Base-by-base conservation (phyloP, 2,797 vertebrate species). In the Sebastes umbrosus region DNA sequence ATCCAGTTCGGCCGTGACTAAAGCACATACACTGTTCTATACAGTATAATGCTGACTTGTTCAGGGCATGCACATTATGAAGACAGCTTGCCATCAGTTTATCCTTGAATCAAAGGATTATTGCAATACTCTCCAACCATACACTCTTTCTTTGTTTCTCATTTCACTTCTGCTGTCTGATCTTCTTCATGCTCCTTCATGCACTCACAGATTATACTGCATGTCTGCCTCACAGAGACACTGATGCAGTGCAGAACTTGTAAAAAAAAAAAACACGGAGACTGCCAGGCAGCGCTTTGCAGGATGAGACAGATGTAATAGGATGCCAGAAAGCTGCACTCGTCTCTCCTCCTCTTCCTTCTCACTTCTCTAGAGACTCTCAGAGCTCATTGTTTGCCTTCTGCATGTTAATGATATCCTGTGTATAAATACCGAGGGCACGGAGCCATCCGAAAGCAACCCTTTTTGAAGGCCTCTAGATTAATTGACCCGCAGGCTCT, bases 351-450 rank as follows among this genome's bases (percentile, higher is more conserved):
- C 84, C 59, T 89, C 79, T 72, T 86, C 85, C 82, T 82, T 39
- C 76, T 77, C 74, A 55, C 62, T 66, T 62, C 82, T 84, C 84
- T 22, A 64, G 90, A 86, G 88, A 90, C 88, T 84, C 67, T 72
- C 73, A 69, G 72, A 84, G 79, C 89, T 86, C 85, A 84, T 79
- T 58, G 50, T 82, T 84, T 80, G 80, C 79, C 86, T 82, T 60
- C 86, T 91, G 82, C 80, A 88, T 90, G 79, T 87, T 93, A 92
- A 91, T 92, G 84, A 92, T 92, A 89, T 89, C 82, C 87, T 89
- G 73, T 86, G 72, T 80, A 82, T 85, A 88, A 90, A 87, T 85
- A 85, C 78, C 12, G 20, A 82, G 72, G 80, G 74, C 83, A 75
- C 3, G 3, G 71, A 76, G 71, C 71, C 60, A 79, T 86, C 60